Evolutionary conservation across 2,797 vertebrate species (phyloP).

Genomic region (Sebastes kiyomatsui): DNA sequence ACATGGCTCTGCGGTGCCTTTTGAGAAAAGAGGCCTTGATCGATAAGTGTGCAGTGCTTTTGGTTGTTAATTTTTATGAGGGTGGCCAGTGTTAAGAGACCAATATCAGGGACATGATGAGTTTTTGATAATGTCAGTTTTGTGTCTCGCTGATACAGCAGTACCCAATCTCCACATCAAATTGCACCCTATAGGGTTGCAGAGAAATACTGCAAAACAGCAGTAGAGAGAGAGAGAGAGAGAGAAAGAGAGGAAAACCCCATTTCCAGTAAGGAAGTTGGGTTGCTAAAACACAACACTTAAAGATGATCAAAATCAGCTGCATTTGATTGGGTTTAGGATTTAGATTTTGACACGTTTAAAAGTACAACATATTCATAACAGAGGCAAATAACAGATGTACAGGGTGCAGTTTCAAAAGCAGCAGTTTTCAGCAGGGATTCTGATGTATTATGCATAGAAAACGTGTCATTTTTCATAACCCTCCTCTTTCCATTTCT

Average conservation of each 20-base stretch:
- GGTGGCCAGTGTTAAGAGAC: constrained; percentile 33
- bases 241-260: neutral
- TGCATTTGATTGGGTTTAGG: neutral
- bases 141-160: constrained; percentile 56
- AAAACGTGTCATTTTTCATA: neutral
- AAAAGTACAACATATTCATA: neutral
- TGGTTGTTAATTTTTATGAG: constrained; percentile 52
- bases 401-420: constrained; percentile 1
- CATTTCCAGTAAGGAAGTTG: neutral
- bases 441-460: neutral
- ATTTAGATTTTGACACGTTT: neutral
- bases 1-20: neutral
- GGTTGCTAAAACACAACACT: neutral
- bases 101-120: constrained; percentile 49
- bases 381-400: neutral
- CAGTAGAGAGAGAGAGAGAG: neutral
- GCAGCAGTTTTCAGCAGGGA: neutral
- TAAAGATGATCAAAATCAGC: neutral
- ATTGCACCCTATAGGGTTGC: constrained; percentile 56
- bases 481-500: neutral
- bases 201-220: constrained; percentile 19
- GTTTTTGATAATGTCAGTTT: constrained; percentile 66
- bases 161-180: constrained; percentile 55
- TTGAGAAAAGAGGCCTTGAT: constrained; percentile 27
- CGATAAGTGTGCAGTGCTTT: constrained; percentile 28